Base-by-base conservation (phyloP, 1,140 invertebrate genomes). In the Trachelipus rathkii region DNA sequence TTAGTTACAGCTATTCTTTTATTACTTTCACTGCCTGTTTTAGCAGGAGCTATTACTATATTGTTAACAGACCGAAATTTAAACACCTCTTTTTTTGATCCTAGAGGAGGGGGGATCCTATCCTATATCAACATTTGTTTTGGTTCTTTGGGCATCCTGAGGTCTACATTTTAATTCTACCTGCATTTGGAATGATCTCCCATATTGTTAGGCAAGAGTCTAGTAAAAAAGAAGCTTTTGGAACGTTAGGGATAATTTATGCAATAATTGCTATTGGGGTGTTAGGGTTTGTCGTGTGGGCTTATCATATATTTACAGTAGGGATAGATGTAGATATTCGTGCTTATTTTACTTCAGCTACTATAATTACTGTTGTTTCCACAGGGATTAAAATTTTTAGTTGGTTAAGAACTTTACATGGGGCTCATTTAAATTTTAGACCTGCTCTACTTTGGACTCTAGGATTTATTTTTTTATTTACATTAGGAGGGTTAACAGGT, bases 61-160 rank as follows among this genome's bases (percentile, higher is more conserved):
- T 6, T n/a, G n/a, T n/a, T n/a, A n/a, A n/a, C n/a, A n/a, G n/a
- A n/a, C n/a, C n/a, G n/a, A n/a, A n/a, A n/a, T n/a, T n/a, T n/a
- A n/a, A n/a, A n/a, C n/a, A n/a, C n/a, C n/a, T n/a, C n/a, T n/a
- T n/a, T n/a, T n/a, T n/a, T n/a, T n/a, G n/a, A n/a, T n/a, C n/a
- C n/a, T n/a, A n/a, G n/a, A n/a, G n/a, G n/a, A n/a, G n/a, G n/a
- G n/a, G n/a, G n/a, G n/a, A n/a, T n/a, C n/a, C n/a, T n/a, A n/a
- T n/a, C n/a, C n/a, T n/a, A n/a, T 92, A 89, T 82, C 91, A 92
- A 88, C 91, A 92, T n/a, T n/a, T n/a, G n/a, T 92, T 92, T 87
- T 92, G 89, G 88, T 92, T 85, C n/a, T 92, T 91, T 88, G 90
- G n/a, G n/a, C n/a, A 92, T 78, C 90, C 90, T 45, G 90, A 92